Conservation (phyloP, 2,113 vertebrate genomes). For the Orthonyx spaldingii region DNA sequence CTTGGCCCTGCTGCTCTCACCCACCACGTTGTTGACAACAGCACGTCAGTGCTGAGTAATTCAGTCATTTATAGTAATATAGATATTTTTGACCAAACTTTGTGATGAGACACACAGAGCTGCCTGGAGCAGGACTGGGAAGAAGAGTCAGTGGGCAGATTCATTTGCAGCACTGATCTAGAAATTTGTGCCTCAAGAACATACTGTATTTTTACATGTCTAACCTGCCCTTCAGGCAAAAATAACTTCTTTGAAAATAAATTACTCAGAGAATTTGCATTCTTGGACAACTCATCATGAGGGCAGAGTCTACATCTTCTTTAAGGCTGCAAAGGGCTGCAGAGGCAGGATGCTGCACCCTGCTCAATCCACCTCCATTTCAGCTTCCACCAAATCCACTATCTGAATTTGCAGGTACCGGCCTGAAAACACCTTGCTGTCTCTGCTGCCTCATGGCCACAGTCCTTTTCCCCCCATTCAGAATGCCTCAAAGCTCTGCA, state of each 20-base stretch:
- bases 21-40: neutral
- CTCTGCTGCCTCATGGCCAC: neutral
- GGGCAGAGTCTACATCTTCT: neutral
- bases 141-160: neutral
- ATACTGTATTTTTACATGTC: neutral
- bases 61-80: neutral
- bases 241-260: constrained; percentile 6
- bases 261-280: neutral
- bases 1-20: neutral
- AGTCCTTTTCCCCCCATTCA: neutral
- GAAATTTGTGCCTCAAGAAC: neutral
- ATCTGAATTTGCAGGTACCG: neutral
- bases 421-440: neutral
- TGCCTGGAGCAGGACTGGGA: neutral
- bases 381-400: neutral
- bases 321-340: neutral
- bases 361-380: neutral
- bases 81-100: neutral
- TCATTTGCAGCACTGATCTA: neutral
- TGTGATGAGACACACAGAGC: neutral
- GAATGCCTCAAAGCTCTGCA: neutral
- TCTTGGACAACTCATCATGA: neutral
- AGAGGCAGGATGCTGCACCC: neutral
- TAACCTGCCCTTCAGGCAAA: neutral
- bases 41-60: neutral